Evolutionary conservation across 2,113 vertebrate species (phyloP).

Genomic region (Epinephelus cyanopodus): DNA sequence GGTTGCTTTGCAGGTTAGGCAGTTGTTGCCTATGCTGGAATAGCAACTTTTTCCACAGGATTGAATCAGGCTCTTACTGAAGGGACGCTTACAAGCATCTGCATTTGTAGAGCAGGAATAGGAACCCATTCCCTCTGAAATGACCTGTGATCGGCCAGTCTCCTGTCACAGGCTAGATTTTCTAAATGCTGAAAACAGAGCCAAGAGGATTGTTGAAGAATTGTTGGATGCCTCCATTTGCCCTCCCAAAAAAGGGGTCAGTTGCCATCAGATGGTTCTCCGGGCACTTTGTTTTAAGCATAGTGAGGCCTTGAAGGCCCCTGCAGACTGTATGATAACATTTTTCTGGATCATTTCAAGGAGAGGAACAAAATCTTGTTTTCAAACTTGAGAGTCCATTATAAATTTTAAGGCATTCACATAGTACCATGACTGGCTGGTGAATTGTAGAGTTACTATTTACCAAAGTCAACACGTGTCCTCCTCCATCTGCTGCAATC

Average conservation of each 20-base stretch:
- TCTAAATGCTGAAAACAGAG: no score
- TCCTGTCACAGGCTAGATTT: no score
- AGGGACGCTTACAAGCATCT: no score
- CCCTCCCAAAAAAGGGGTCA: not conserved
- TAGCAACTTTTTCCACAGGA: no score
- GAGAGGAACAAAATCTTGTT: not conserved
- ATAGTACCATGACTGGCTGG: not conserved
- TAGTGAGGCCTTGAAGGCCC: not conserved
- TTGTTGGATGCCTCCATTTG: no score
- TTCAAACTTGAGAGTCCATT: not conserved
- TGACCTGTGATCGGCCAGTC: no score
- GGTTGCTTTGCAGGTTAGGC: no score
- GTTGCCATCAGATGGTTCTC: not conserved
- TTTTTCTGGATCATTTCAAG: not conserved
- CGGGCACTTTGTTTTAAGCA: not conserved
- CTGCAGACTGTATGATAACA: not conserved
- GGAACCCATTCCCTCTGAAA: no score
- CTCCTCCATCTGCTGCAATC: not conserved
- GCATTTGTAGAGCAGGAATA: no score
- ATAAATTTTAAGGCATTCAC: not conserved
- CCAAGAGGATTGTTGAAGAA: no score
- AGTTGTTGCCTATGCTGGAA: no score
- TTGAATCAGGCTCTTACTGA: no score
- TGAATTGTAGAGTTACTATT: not conserved
- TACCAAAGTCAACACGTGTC: not conserved